phyloP scores from a whole-genome alignment of 2,113 vertebrate genomes.

The Gnathonemus echidnorhynchus region DNA sequence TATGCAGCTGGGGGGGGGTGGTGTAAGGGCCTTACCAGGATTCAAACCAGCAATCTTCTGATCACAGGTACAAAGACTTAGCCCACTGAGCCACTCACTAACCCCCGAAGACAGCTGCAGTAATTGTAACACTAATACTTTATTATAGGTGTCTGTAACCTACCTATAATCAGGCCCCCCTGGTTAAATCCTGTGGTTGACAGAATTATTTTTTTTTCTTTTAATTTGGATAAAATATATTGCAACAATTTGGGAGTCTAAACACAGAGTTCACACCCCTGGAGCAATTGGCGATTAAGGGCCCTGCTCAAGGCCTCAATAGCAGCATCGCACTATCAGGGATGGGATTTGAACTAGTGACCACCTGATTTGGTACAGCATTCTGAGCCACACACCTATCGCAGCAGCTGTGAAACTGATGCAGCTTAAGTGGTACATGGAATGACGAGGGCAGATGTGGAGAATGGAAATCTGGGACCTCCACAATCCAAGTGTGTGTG shows the following conservation, averaged over 20 bases:
- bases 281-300: not conserved
- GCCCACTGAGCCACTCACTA: not conserved
- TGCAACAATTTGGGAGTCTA: not conserved
- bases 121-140: not conserved
- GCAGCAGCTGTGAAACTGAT: not conserved
- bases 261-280: not conserved
- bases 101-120: not conserved
- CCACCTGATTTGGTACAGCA: not conserved
- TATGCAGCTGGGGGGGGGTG: no score
- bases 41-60: not conserved
- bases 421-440: not conserved
- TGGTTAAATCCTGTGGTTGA: no score
- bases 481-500: not conserved
- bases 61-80: not conserved
- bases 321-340: not conserved
- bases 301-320: no score
- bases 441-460: not conserved
- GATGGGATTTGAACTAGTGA: not conserved
- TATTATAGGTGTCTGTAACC: not conserved
- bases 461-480: not conserved
- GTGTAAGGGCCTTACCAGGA: not conserved
- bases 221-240: no score
- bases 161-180: not conserved
- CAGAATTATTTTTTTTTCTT: no score
- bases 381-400: not conserved